Percentiles rank a stretch among this genome's conserved stretches.
These are phyloP conservation scores for Rhamphomyia laevipes DNA, from an alignment of 2,888 invertebrate genomes.

Conservation along the genomic window DNA sequence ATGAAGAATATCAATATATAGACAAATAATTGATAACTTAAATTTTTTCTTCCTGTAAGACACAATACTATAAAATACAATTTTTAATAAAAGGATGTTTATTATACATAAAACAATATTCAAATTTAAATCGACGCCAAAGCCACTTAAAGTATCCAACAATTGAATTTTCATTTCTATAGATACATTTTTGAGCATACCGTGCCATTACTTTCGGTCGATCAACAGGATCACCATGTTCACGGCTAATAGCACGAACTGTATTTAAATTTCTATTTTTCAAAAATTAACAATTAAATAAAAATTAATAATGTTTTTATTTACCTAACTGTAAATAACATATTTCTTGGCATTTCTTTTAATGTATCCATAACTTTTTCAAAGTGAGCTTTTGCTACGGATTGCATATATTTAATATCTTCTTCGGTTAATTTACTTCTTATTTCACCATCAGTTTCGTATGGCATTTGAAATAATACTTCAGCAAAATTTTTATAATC, in stretches of 20 bases:
- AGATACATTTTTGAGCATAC: slow-evolving; percentile 31
- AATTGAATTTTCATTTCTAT: slow-evolving; percentile 18
- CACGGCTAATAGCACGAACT: slow-evolving; percentile 53
- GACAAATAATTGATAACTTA: slow-evolving; percentile 20
- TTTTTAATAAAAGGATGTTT: background rate
- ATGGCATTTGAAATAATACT: slow-evolving; percentile 56
- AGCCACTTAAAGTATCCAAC: slow-evolving; percentile 24
- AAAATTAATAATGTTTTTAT: too few species aligned
- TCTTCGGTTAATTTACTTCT: slow-evolving; percentile 40
- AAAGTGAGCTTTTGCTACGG: slow-evolving; percentile 48
- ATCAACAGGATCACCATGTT: slow-evolving; percentile 56
- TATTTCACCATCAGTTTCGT: slow-evolving; percentile 37
- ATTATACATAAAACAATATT: slow-evolving; percentile 27
- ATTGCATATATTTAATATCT: slow-evolving; percentile 50
- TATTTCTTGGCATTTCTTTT: slow-evolving; percentile 48
- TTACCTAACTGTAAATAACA: slow-evolving; percentile 59
- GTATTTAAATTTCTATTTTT: slow-evolving; percentile 63
- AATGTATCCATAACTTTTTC: slow-evolving; percentile 49
- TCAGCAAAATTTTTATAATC: slow-evolving; percentile 49
- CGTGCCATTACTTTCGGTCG: slow-evolving; percentile 50
- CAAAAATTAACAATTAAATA: too few species aligned
- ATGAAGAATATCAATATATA: slow-evolving; percentile 29
- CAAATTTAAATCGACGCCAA: slow-evolving; percentile 25
- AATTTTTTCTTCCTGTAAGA: slow-evolving; percentile 21
- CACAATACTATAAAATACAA: background rate